Conservation (phyloP, 2,797 vertebrate genomes). For the Hippoglossus hippoglossus region DNA sequence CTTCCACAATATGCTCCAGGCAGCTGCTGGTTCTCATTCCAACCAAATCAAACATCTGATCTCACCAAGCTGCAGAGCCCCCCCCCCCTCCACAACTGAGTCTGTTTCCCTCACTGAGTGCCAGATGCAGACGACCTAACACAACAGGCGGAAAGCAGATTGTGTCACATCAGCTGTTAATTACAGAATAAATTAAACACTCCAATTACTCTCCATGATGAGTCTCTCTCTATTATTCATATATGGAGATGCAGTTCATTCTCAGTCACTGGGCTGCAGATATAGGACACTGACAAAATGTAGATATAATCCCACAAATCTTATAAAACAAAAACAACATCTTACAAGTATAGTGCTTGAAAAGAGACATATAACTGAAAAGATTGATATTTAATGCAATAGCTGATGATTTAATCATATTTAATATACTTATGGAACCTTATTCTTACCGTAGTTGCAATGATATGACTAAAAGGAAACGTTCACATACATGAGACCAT, state of each 20-base stretch:
- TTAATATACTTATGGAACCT: too few species aligned
- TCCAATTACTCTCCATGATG: too few species aligned
- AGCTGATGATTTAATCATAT: too few species aligned
- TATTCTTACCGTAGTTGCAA: not conserved
- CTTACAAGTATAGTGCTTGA: too few species aligned
- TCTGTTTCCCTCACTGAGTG: not conserved
- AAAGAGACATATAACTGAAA: too few species aligned
- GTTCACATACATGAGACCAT: not conserved
- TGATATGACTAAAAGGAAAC: not conserved
- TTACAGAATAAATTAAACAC: constrained; percentile 11
- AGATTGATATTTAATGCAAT: too few species aligned
- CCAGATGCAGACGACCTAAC: constrained; percentile 21
- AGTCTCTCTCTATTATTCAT: not conserved
- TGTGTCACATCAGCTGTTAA: constrained; percentile 17
- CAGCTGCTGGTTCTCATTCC: not conserved
- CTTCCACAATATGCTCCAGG: constrained; percentile 10
- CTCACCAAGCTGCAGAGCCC: not conserved
- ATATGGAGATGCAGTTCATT: not conserved
- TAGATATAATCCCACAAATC: too few species aligned
- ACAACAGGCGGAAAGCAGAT: constrained; percentile 15
- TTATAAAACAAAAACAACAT: too few species aligned
- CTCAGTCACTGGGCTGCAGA: not conserved
- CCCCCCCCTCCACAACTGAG: too few species aligned
- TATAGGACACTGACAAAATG: too few species aligned
- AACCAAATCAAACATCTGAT: constrained; percentile 13